Conservation (phyloP, 2,797 vertebrate species). For the Pseudomugil tenellus region DNA sequence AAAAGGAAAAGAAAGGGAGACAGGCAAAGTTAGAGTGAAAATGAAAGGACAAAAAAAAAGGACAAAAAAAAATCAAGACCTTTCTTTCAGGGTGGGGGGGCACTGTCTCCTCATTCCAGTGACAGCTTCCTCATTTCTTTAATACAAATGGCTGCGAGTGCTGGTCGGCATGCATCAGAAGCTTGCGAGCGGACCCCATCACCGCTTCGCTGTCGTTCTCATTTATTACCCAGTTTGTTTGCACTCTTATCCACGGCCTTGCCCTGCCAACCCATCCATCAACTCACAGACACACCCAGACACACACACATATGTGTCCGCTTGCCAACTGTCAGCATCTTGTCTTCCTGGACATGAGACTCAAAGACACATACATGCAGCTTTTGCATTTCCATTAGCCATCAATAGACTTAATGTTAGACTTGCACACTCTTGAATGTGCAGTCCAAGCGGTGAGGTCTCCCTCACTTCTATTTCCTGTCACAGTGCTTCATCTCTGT, state of each 20-base stretch:
- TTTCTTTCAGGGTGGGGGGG: slow-evolving; percentile 64
- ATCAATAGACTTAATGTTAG: slow-evolving; percentile 33
- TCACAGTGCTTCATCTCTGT: slow-evolving; percentile 50
- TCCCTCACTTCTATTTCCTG: slow-evolving; percentile 37
- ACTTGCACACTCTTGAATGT: slow-evolving; percentile 26
- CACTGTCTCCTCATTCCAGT: slow-evolving; percentile 83
- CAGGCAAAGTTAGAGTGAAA: slow-evolving; percentile 15
- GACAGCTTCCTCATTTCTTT: slow-evolving; percentile 90
- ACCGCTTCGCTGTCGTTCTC: slow-evolving; percentile 86
- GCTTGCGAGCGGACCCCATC: slow-evolving; percentile 85
- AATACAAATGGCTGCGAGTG: slow-evolving; percentile 91
- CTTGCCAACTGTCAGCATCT: slow-evolving; percentile 74
- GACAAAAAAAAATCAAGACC: slow-evolving; percentile 9
- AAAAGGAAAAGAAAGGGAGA: slow-evolving; percentile 7
- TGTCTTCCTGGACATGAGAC: slow-evolving; percentile 46
- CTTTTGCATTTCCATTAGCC: slow-evolving; percentile 31
- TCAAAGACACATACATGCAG: slow-evolving; percentile 22
- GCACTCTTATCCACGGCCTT: slow-evolving; percentile 97
- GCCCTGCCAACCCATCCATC: slow-evolving; percentile 93
- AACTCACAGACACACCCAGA: slow-evolving; percentile 77
- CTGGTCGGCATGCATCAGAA: slow-evolving; percentile 93
- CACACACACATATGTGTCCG: slow-evolving; percentile 68
- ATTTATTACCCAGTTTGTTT: slow-evolving; percentile 97
- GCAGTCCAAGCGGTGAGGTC: slow-evolving; percentile 39
- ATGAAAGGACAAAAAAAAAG: slow-evolving; percentile 12